These are phyloP conservation scores for Coelopa pilipes DNA, from an alignment of 2,888 invertebrate genomes.

Conservation along the genomic window DNA sequence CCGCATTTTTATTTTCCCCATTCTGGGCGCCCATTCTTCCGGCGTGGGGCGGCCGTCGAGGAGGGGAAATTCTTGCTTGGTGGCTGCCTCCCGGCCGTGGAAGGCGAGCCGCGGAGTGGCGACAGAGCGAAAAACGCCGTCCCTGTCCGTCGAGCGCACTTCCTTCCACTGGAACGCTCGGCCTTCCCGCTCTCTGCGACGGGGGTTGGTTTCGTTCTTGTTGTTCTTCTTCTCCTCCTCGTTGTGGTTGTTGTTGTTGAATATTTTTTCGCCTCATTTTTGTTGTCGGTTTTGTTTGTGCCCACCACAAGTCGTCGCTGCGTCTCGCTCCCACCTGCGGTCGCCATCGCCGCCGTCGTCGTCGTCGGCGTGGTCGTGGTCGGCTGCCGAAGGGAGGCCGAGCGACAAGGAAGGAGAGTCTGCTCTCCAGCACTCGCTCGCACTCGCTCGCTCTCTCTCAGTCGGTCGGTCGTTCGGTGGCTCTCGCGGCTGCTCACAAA, in stretches of 20 bases:
- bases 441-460: constrained; percentile 16
- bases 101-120: constrained; percentile 34
- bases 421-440: neutral
- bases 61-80: constrained; percentile 39
- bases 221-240: neutral
- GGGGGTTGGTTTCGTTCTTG: constrained; percentile 39
- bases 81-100: constrained; percentile 54
- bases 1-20: neutral
- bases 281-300: neutral
- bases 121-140: constrained; percentile 40
- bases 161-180: constrained; percentile 37
- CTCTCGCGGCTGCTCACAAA: no score
- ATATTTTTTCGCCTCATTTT: constrained; percentile 18
- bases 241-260: constrained; percentile 16
- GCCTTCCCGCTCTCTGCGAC: constrained; percentile 30
- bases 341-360: neutral
- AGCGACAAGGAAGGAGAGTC: neutral
- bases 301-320: constrained; percentile 15
- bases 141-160: no score
- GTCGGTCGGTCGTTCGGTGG: neutral
- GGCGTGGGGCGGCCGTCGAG: neutral
- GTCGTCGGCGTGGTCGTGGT: neutral
- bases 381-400: neutral
- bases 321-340: neutral
- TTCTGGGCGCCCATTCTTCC: no score